phyloP scores from a whole-genome alignment of 2,113 vertebrate species.

The Gymnarchus niloticus region DNA sequence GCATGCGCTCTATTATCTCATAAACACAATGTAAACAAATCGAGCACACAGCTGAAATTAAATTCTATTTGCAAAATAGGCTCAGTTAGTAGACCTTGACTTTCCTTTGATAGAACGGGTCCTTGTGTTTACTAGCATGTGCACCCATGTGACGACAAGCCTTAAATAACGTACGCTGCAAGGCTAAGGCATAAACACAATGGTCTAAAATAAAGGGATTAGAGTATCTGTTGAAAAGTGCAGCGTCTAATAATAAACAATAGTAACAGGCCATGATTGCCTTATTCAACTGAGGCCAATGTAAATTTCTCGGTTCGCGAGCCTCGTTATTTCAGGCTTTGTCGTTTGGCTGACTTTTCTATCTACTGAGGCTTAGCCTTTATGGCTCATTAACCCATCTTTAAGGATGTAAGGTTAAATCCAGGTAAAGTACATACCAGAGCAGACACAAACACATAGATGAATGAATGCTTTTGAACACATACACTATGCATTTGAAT shows the following conservation, averaged over 20 bases:
- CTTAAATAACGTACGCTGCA: neutral
- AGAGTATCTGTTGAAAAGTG: neutral
- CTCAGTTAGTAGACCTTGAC: neutral
- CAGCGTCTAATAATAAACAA: neutral
- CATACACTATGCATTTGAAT: no score
- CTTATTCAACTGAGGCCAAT: neutral
- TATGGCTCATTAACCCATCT: neutral
- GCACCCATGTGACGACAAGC: no score
- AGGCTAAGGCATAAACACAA: neutral
- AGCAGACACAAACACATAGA: conserved; percentile 8
- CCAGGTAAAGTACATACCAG: neutral
- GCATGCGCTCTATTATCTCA: neutral
- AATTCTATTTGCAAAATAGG: neutral
- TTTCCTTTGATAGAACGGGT: neutral
- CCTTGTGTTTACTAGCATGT: neutral
- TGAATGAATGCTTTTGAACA: neutral
- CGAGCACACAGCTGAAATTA: neutral
- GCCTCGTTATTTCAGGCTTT: neutral
- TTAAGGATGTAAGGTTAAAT: neutral
- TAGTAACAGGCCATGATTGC: neutral
- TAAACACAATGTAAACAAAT: neutral
- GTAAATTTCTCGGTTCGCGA: neutral
- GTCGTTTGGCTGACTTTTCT: neutral
- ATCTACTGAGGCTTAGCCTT: neutral
- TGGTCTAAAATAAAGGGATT: neutral